Evolutionary conservation across 2,888 invertebrate genomes (phyloP).

Genomic region (Orthonychiurus folsomi): DNA sequence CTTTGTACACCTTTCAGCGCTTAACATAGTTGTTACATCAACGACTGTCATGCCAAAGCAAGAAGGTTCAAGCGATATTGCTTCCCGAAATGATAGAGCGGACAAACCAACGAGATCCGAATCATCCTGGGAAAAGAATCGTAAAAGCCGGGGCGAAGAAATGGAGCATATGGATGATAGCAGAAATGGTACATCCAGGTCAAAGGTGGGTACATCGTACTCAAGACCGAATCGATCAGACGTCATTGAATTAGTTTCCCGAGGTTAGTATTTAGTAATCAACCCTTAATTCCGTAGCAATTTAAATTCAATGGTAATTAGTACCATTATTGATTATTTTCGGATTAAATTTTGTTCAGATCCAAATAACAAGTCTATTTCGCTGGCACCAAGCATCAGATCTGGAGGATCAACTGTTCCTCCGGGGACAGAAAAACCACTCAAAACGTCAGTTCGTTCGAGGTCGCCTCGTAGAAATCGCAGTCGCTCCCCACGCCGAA

Average conservation of each 20-base stretch:
- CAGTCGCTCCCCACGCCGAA: background rate
- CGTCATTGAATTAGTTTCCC: background rate
- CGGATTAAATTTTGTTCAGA: background rate
- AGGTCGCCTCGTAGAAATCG: constrained; percentile 16
- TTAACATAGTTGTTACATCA: background rate
- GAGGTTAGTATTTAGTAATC: background rate
- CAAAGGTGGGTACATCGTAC: background rate
- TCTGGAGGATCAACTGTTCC: background rate
- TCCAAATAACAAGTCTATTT: background rate
- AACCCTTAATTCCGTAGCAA: too few relatives aligned
- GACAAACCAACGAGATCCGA: too few relatives aligned
- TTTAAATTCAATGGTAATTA: background rate
- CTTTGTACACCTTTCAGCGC: background rate
- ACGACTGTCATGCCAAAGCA: background rate
- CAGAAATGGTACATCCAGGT: background rate
- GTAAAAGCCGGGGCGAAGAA: background rate
- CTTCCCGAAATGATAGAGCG: too few relatives aligned
- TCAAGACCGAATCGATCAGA: background rate
- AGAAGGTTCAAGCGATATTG: too few relatives aligned
- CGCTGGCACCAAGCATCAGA: background rate
- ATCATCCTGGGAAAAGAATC: too few relatives aligned
- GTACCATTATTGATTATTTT: background rate
- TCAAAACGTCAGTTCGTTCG: constrained; percentile 6
- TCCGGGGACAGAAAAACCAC: background rate
- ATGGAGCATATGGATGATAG: background rate